Evolutionary conservation across 2,113 vertebrate species (phyloP).

Genomic region (Dendropsophus ebraccatus): DNA sequence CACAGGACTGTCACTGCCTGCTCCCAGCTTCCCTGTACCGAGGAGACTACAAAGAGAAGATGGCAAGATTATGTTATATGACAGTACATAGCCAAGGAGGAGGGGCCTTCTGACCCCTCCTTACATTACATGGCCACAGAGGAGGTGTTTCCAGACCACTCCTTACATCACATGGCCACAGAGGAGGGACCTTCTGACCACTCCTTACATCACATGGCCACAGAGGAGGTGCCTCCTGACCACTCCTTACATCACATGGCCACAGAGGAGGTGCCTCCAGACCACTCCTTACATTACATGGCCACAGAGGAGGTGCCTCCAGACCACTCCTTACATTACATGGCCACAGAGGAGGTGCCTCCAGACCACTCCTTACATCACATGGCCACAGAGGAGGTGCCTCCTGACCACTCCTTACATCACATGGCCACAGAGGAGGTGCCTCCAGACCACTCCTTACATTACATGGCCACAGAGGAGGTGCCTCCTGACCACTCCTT

Average conservation of each 20-base stretch:
- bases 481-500: too few relatives aligned
- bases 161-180: background rate
- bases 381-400: too few relatives aligned
- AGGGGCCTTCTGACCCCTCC: background rate
- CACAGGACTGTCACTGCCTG: constrained; percentile 72
- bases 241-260: background rate
- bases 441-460: too few relatives aligned
- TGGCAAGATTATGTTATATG: background rate
- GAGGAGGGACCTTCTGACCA: background rate
- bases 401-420: too few relatives aligned
- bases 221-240: background rate
- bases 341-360: background rate
- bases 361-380: too few relatives aligned
- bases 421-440: too few relatives aligned
- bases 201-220: background rate
- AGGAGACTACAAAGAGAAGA: constrained; percentile 73
- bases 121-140: background rate
- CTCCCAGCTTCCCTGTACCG: constrained; percentile 70
- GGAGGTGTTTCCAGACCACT: too few relatives aligned
- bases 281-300: background rate
- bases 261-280: too few relatives aligned
- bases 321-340: background rate
- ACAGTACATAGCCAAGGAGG: background rate
- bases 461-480: background rate
- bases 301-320: too few relatives aligned